Evolutionary conservation across 2,797 vertebrate species (phyloP).

Genomic region (Vireo griseus): DNA sequence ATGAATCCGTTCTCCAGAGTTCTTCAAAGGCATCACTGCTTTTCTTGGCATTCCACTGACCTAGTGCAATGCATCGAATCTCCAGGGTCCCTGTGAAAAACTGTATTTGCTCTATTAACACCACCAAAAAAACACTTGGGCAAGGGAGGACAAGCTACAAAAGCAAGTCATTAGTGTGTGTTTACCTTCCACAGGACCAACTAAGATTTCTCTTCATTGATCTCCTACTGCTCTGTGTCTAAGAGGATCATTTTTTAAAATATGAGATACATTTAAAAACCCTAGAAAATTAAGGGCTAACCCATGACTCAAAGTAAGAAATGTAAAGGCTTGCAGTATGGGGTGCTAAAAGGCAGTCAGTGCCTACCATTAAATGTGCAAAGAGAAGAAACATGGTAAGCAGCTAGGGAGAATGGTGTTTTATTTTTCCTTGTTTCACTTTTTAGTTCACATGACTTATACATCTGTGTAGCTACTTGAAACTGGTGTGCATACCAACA

Average conservation of each 20-base stretch:
- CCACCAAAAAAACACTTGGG: background rate
- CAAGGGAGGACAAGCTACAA: accelerated
- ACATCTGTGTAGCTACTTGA: background rate
- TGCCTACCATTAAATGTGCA: background rate
- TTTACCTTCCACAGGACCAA: background rate
- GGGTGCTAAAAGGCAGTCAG: background rate
- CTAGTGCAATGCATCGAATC: background rate
- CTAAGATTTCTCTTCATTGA: background rate
- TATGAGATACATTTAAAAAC: background rate
- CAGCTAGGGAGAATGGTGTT: background rate
- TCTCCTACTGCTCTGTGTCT: background rate
- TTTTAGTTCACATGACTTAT: background rate
- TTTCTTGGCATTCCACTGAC: background rate
- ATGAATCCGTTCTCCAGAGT: background rate
- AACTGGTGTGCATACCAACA: background rate
- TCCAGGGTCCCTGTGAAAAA: background rate
- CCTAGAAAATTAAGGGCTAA: background rate
- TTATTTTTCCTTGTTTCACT: background rate
- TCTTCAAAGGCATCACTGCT: background rate
- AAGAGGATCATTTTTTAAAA: background rate
- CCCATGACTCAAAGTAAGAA: background rate
- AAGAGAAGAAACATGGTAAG: background rate
- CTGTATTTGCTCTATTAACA: background rate
- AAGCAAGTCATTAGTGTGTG: background rate
- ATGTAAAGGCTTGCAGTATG: background rate